Evolutionary conservation across 2,888 invertebrate species (phyloP).

Genomic region (Mythimna ferrago): DNA sequence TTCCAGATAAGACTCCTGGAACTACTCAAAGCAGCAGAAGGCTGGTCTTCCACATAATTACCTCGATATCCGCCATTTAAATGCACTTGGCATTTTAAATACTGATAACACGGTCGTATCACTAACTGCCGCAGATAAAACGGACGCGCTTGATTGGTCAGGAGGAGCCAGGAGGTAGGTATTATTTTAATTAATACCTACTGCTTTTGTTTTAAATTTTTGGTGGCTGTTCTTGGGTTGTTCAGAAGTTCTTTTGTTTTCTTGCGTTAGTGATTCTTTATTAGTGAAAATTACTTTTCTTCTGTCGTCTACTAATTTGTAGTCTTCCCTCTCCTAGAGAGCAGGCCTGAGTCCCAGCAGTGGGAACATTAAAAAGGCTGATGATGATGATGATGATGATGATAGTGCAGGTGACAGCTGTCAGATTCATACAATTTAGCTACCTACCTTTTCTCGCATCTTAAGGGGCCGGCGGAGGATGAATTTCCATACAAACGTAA

Average conservation of each 20-base stretch:
- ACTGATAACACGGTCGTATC: slow-evolving; percentile 65
- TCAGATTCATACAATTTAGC: too few species aligned
- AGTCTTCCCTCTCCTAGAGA: neutral
- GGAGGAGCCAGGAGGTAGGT: slow-evolving; percentile 33
- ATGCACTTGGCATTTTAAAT: slow-evolving; percentile 74
- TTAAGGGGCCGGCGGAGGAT: too few species aligned
- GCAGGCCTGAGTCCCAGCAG: too few species aligned
- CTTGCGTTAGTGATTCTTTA: neutral
- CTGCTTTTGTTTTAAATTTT: slow-evolving; percentile 11
- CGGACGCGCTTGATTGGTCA: slow-evolving; percentile 70
- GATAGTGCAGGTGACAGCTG: too few species aligned
- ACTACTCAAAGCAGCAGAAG: slow-evolving; percentile 60
- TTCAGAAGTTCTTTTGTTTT: neutral
- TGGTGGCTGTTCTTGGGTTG: neutral
- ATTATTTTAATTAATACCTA: slow-evolving; percentile 32
- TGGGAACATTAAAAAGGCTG: too few species aligned
- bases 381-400: too few species aligned
- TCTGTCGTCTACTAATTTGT: neutral
- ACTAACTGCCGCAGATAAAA: slow-evolving; percentile 67
- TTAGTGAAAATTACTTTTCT: neutral
- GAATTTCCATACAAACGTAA: too few species aligned
- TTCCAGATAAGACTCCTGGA: slow-evolving; percentile 43
- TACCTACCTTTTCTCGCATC: too few species aligned
- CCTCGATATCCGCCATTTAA: slow-evolving; percentile 81
- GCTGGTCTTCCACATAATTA: slow-evolving; percentile 76